Base-by-base conservation (phyloP, 2,113 vertebrate species). In the Alosa alosa region DNA sequence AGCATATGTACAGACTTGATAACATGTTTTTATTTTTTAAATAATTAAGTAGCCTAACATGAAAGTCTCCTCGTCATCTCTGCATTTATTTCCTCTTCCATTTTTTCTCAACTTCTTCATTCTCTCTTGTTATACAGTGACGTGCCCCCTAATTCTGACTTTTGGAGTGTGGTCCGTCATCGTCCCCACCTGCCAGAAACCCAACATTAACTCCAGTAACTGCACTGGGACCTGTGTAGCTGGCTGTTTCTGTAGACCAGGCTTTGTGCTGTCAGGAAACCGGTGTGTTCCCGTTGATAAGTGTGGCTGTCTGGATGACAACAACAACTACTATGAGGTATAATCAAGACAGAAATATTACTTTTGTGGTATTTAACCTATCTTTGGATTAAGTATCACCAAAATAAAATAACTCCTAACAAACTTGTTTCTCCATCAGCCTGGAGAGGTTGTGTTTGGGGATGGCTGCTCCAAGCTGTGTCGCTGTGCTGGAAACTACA, bases 201-300 rank as follows among this genome's bases (percentile, higher is more conserved):
- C 95, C 47, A 72, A 9, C 64, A 72, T 72, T 9, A 36, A 36
- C 64, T 95, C 91, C n/a, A 93, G 92, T 84, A 94, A 90, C 88
- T 96, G 95, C 2, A 87, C 86, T 49, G 88, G 90, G 6, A 88
- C 89, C 57, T 97, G 96, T 85, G 91, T 92, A 94, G 88, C 0
- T n/a, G 95, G 93, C 72, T 96, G 96, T 72, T 94, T 96, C 92
- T 97, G 96, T 68, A 93, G 95, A 87, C 92, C 93, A 20, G 96
- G 96, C 4, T 96, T 93, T 88, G 90, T 97, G 89, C 94, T 95
- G 82, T 93, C 89, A 7, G 92, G 91, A 6, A 82, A 49, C 1
- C 89, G 3, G 7, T 96, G 96, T 84, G 90, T 97, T 55, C 93
- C 89, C 0, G 86, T 94, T 44, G 94, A 95, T 6, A 91, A 92